Conservation (phyloP, 2,797 vertebrate species). For the Cynopterus sphinx region DNA sequence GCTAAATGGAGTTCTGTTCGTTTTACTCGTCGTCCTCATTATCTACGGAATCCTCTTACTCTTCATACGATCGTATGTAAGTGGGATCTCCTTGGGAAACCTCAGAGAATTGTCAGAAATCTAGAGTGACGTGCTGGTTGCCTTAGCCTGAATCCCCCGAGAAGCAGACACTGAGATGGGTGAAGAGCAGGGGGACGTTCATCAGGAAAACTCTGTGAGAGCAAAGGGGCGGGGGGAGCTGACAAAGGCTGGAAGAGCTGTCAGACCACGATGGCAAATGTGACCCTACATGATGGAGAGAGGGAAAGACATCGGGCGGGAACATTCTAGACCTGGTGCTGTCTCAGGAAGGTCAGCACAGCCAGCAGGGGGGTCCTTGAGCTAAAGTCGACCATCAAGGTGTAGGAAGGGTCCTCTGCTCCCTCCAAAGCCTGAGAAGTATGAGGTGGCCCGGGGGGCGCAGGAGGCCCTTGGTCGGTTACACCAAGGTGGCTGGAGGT, state of each 20-base stretch:
- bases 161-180: not conserved
- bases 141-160: not conserved
- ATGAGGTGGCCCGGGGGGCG: not conserved
- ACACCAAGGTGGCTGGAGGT: accelerated
- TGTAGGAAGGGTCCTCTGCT: not conserved
- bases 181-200: not conserved
- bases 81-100: not conserved
- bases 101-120: not conserved
- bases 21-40: conserved; percentile 82
- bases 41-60: conserved; percentile 87
- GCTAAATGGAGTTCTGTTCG: conserved; percentile 82
- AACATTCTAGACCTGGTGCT: not conserved
- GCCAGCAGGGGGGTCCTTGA: not conserved
- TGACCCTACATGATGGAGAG: not conserved
- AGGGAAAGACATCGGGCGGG: not conserved
- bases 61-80: conserved; percentile 80
- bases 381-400: not conserved
- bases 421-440: not conserved
- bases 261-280: accelerated
- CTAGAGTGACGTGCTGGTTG: not conserved
- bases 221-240: not conserved
- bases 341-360: not conserved
- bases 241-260: no score
- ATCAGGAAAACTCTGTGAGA: not conserved
- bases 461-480: not conserved